Percentiles rank a stretch among this genome's conserved stretches.
phyloP scores from a whole-genome alignment of 2,113 vertebrate species.

The Microcebus jonahi region DNA sequence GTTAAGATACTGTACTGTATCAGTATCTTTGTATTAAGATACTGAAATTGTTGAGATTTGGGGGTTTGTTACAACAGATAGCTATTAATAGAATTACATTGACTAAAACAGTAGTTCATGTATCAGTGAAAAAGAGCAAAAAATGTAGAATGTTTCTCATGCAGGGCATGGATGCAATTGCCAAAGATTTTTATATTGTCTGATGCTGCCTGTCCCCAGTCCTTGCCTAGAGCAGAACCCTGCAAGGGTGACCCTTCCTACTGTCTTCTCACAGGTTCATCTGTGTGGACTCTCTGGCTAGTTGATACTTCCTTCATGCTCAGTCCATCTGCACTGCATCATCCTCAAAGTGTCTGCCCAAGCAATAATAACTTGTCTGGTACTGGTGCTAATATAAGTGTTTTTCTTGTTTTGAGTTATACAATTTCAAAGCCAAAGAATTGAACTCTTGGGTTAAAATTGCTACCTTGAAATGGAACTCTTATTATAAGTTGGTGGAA shows the following conservation, averaged over 20 bases:
- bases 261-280: not conserved
- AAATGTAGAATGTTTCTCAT: not conserved
- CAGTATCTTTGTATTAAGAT: not conserved
- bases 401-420: not conserved
- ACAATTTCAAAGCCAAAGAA: not conserved
- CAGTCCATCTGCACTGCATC: no score
- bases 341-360: not conserved
- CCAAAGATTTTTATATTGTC: not conserved
- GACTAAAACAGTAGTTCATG: not conserved
- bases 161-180: not conserved
- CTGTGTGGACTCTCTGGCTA: not conserved
- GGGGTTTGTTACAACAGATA: not conserved
- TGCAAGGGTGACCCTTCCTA: not conserved
- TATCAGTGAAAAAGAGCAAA: not conserved
- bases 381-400: not conserved
- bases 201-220: not conserved
- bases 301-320: not conserved
- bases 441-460: not conserved
- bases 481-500: not conserved
- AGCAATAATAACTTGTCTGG: not conserved
- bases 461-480: not conserved
- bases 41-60: not conserved
- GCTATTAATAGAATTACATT: not conserved
- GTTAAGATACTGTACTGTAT: not conserved
- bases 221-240: not conserved